A percentile compares a stretch with the other conserved stretches of the same genome.
Evolutionary conservation across 2,888 invertebrate genomes (phyloP).

Genomic region (Eupithecia inturbata): DNA sequence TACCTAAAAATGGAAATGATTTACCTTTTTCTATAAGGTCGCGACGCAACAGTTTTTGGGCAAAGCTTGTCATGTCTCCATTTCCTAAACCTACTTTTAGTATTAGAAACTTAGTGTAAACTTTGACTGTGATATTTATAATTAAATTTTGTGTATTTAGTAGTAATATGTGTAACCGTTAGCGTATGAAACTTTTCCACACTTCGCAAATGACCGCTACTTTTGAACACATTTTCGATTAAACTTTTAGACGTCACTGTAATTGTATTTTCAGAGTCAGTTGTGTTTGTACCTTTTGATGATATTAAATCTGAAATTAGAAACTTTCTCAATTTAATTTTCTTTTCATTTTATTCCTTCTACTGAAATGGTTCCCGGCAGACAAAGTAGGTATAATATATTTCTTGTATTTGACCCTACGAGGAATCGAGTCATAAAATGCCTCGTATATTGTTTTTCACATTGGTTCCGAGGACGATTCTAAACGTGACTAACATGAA

Average conservation of each 20-base stretch:
- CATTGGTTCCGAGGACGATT: slow-evolving; percentile 54
- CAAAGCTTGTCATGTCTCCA: slow-evolving; percentile 2
- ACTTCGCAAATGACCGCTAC: slow-evolving; percentile 48
- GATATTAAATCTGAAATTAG: slow-evolving; percentile 66
- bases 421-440: slow-evolving; percentile 40
- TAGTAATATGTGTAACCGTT: slow-evolving; percentile 72
- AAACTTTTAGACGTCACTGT: slow-evolving; percentile 53
- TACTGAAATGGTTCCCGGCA: not conserved
- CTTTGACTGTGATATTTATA: slow-evolving; percentile 84
- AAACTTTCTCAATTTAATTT: slow-evolving; percentile 62
- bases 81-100: slow-evolving; percentile 58
- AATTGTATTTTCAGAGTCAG: slow-evolving; percentile 72
- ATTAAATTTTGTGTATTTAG: slow-evolving; percentile 80
- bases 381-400: slow-evolving; percentile 4
- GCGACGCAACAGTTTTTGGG: not conserved
- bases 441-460: slow-evolving; percentile 44
- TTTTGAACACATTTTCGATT: slow-evolving; percentile 51
- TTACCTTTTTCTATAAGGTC: not conserved
- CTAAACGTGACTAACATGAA: slow-evolving; percentile 65
- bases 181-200: slow-evolving; percentile 50
- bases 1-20: slow-evolving; percentile 4
- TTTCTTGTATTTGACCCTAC: slow-evolving; percentile 17
- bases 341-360: slow-evolving; percentile 56
- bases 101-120: slow-evolving; percentile 77
- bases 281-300: slow-evolving; percentile 64